Base-by-base conservation (phyloP, 2,888 invertebrate genomes). In the Volucella inanis region DNA sequence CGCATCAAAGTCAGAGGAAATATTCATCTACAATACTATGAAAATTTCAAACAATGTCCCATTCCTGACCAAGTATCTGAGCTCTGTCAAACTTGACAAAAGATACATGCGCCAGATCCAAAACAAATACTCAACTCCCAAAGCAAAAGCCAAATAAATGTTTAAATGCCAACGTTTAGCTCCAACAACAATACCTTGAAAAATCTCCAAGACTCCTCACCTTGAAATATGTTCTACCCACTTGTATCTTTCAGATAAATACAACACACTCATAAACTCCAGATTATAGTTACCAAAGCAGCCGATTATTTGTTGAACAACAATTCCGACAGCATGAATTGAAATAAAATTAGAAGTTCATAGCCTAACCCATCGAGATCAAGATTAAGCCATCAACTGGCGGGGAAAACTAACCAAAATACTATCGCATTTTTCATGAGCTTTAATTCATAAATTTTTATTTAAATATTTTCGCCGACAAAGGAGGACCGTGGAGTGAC, bases 271-370 rank as follows among this genome's bases (percentile, higher is more conserved):
- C 31, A 31, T 68, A 76, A 76, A 76, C 76, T 76, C 61, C 22
- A 50, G 76, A 76, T 76, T 76, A 68, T 61, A 61, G 52, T 61
- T 38, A 52, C 38, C 10, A 59, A 57, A 9, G 43, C 67, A n/a
- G 39, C 12, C 52, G 52, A 68, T 76, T 68, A 68, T 67, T 52
- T 43, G 41, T 10, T 52, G 8, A 47, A 67, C 12, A 43, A 57
- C 15, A 59, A 41, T 57, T 65, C 22, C 12, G 43, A 31, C 39
- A 15, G 43, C n/a, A 8, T 41, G 18, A 15, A 55, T 47, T 41
- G 45, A 52, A 54, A 68, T 77, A 68, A 68, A 77, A 70, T 68
- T 77, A 77, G 68, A 68, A 76, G 59, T 59, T 52, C 67, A 75
- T 68, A 45, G 61, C 6, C 18, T 45, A 61, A 22, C 64, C 72